Conservation (phyloP, 2,797 vertebrate genomes). For the Xyrichtys novacula region DNA sequence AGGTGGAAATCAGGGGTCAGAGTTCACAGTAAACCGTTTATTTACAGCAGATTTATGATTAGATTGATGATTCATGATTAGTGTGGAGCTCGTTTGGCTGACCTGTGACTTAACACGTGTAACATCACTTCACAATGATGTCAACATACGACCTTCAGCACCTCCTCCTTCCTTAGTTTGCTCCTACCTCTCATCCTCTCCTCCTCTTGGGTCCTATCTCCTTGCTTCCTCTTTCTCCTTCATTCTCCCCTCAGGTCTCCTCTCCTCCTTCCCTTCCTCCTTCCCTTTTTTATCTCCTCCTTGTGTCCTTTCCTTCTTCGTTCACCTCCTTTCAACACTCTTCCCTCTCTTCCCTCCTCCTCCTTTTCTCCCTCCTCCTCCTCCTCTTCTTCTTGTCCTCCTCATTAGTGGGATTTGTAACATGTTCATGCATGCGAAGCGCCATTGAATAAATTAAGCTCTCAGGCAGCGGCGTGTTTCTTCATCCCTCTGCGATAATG, state of each 20-base stretch:
- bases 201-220: too few species aligned
- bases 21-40: too few species aligned
- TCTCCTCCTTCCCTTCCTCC: background rate
- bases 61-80: too few species aligned
- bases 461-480: slow-evolving; percentile 36
- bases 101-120: too few species aligned
- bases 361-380: background rate
- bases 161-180: background rate
- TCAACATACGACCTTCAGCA: too few species aligned
- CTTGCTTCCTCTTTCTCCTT: too few species aligned
- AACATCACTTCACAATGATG: too few species aligned
- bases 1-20: too few species aligned
- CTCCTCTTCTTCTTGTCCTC: slow-evolving; percentile 10
- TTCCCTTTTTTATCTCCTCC: background rate
- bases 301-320: background rate
- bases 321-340: slow-evolving; percentile 52
- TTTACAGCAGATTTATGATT: too few species aligned
- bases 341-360: background rate
- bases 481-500: slow-evolving; percentile 57
- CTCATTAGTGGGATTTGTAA: slow-evolving; percentile 71
- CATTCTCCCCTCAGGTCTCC: too few species aligned
- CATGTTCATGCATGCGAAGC: slow-evolving; percentile 51
- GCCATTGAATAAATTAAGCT: slow-evolving; percentile 67
- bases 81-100: too few species aligned
- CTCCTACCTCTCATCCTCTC: background rate